Percentiles rank a stretch among this genome's conserved stretches.
Conservation (phyloP, 2,888 invertebrate genomes). For the Dicyrtoma fusca region DNA sequence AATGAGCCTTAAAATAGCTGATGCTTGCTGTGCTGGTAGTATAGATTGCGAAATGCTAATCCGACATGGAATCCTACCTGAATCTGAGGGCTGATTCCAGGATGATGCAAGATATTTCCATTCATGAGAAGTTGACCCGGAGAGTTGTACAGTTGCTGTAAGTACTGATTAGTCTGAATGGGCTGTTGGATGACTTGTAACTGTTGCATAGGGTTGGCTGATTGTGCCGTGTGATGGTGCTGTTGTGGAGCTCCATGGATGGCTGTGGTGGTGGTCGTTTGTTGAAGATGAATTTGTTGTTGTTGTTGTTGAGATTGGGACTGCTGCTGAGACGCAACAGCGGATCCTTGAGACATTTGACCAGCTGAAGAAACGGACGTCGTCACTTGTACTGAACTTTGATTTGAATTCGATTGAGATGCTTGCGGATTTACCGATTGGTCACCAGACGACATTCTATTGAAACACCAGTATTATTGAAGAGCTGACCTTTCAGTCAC, state of each 20-base stretch:
- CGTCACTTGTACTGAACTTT: not conserved
- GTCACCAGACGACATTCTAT: conserved; percentile 12
- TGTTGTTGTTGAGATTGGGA: conserved; percentile 36
- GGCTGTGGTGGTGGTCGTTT: conserved; percentile 42
- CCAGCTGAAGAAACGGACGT: conserved; percentile 3
- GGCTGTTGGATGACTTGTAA: conserved; percentile 86
- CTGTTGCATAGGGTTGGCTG: conserved; percentile 57
- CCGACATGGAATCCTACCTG: conserved; percentile 67
- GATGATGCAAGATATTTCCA: conserved; percentile 74
- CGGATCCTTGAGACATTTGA: conserved; percentile 29
- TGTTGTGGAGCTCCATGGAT: conserved; percentile 21
- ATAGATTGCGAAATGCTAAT: conserved; percentile 17
- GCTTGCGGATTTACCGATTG: not conserved
- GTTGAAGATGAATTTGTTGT: conserved; percentile 52
- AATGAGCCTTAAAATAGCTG: no score
- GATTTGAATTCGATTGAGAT: not conserved
- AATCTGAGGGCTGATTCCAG: conserved; percentile 72
- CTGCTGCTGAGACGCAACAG: conserved; percentile 31
- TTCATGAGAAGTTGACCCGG: conserved; percentile 78
- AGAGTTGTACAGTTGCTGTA: conserved; percentile 79
- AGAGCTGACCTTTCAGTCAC: conserved; percentile 7
- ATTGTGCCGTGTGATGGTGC: conserved; percentile 33
- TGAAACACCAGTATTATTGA: no score
- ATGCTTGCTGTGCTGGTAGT: not conserved
- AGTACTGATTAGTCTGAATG: conserved; percentile 71